These are phyloP conservation scores for Agonopterix arenella DNA, from an alignment of 2,888 invertebrate genomes.

Conservation along the genomic window DNA sequence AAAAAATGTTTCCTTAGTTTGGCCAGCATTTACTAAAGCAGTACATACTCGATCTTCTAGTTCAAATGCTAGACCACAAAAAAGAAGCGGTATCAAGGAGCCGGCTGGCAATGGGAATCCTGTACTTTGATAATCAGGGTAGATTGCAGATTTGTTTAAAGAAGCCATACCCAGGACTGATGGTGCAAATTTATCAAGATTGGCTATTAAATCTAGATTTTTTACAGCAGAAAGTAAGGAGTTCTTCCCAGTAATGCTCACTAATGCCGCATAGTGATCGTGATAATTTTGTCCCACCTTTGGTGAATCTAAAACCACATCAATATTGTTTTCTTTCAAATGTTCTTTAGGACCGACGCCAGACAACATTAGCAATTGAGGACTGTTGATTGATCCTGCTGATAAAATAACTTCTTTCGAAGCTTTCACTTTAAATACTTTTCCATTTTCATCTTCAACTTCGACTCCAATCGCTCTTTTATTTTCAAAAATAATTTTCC, in stretches of 20 bases:
- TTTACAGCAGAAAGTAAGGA: conserved; percentile 23
- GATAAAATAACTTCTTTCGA: conserved; percentile 43
- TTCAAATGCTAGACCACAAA: conserved; percentile 22
- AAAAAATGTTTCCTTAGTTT: conserved; percentile 16
- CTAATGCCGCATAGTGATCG: conserved; percentile 34
- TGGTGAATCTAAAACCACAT: conserved; percentile 28
- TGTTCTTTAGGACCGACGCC: conserved; percentile 43
- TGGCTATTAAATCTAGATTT: conserved; percentile 42
- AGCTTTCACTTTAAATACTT: conserved; percentile 20
- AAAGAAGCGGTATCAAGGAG: conserved; percentile 17
- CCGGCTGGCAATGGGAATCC: conserved; percentile 19
- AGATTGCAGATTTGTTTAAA: conserved; percentile 27
- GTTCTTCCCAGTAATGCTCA: conserved; percentile 25
- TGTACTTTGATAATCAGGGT: conserved; percentile 39
- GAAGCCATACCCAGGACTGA: conserved; percentile 30
- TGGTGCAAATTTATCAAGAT: conserved; percentile 24
- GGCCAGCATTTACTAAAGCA: conserved; percentile 14
- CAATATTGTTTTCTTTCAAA: conserved; percentile 29
- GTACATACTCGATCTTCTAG: conserved; percentile 24
- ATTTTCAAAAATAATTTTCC: conserved; percentile 30
- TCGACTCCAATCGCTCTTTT: conserved; percentile 34
- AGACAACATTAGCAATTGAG: conserved; percentile 47
- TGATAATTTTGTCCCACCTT: conserved; percentile 41
- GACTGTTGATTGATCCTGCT: conserved; percentile 43
- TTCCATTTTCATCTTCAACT: conserved; percentile 21